Evolutionary conservation across 2,797 vertebrate genomes (phyloP).

Genomic region (Acanthiza pusilla): DNA sequence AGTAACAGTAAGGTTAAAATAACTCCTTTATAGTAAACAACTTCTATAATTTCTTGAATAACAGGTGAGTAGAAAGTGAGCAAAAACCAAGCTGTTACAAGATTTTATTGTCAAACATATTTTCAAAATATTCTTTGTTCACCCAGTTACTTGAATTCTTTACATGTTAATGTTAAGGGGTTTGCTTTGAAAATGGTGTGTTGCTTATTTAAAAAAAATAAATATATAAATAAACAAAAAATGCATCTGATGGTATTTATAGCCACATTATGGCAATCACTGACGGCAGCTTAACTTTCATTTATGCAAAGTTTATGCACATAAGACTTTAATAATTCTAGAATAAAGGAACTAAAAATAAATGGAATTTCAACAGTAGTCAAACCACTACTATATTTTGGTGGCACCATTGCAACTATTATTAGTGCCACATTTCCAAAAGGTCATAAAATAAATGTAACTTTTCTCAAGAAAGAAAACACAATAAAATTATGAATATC

Average conservation of each 20-base stretch:
- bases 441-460: background rate
- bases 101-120: background rate
- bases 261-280: background rate
- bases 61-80: background rate
- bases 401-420: background rate
- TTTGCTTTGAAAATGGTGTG: background rate
- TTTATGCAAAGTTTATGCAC: conserved; percentile 17
- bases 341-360: conserved; percentile 36
- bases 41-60: background rate
- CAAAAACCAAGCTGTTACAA: background rate
- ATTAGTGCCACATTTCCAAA: background rate
- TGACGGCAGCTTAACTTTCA: conserved; percentile 10
- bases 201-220: background rate
- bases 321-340: background rate
- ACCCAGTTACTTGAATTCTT: background rate
- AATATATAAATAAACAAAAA: background rate
- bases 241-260: background rate
- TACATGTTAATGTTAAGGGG: background rate
- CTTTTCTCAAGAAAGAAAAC: background rate
- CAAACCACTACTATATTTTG: background rate
- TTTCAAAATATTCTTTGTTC: background rate
- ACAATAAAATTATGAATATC: background rate
- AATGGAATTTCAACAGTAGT: conserved; percentile 6
- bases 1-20: background rate
- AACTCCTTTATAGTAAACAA: background rate